phyloP scores from a whole-genome alignment of 2,888 invertebrate species.

The Pyralis farinalis region DNA sequence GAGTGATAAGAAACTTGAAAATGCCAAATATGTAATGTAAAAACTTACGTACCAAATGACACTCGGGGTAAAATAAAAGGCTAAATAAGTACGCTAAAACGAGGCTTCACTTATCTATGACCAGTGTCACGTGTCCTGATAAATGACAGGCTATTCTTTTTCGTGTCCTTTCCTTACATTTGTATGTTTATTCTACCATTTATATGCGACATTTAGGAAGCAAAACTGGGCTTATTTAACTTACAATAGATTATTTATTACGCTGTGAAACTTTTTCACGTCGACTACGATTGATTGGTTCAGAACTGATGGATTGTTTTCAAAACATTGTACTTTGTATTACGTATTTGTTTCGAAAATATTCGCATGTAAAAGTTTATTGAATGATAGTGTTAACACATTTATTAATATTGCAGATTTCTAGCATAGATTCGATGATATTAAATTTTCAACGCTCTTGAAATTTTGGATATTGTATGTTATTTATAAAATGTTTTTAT shows the following conservation, averaged over 20 bases:
- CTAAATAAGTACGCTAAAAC: slow-evolving; percentile 8
- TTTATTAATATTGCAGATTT: too few species aligned
- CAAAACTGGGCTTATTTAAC: too few species aligned
- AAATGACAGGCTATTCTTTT: slow-evolving; percentile 18
- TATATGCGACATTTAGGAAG: neutral
- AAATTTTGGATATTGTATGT: too few species aligned
- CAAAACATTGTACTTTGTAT: neutral
- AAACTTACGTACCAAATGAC: neutral
- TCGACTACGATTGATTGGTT: neutral
- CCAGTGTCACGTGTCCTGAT: slow-evolving; percentile 20
- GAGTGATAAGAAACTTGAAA: neutral
- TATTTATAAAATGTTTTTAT: too few species aligned
- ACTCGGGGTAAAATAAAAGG: too few species aligned
- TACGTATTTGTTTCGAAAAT: too few species aligned
- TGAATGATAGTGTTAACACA: too few species aligned
- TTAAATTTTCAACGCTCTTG: too few species aligned
- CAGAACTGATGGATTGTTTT: neutral
- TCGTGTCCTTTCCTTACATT: slow-evolving; percentile 4
- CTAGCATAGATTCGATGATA: too few species aligned
- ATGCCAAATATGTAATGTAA: neutral
- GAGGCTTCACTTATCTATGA: slow-evolving; percentile 24
- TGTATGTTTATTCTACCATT: neutral
- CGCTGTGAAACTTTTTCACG: neutral
- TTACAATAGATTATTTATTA: too few species aligned
- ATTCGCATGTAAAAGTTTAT: too few species aligned